A percentile compares a stretch with the other conserved stretches of the same genome.
Conservation (phyloP, 2,113 vertebrate species). For the Prietella phreatophila region DNA sequence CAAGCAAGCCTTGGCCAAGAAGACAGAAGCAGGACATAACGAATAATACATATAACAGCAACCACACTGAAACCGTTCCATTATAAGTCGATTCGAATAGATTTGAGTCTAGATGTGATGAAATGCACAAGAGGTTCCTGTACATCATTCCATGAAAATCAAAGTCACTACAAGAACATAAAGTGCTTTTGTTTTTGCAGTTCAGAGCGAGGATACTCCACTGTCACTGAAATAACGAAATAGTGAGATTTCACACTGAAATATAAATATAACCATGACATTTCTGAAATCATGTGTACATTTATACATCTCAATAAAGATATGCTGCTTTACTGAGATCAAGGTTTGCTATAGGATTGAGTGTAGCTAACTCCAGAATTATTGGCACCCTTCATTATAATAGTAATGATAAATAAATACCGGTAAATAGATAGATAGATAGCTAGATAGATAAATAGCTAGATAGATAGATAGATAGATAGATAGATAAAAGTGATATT, state of each 20-base stretch:
- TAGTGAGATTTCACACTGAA: not conserved
- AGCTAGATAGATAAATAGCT: too few species aligned
- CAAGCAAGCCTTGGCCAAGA: not conserved
- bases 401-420: too few species aligned
- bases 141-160: not conserved
- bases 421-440: too few species aligned
- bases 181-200: not conserved
- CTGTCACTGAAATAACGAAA: not conserved
- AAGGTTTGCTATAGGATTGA: not conserved
- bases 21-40: not conserved
- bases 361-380: not conserved
- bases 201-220: not conserved
- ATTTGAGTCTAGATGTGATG: not conserved
- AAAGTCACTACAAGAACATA: not conserved
- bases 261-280: not conserved
- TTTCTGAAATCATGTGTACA: not conserved
- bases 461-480: too few species aligned
- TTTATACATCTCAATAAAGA: not conserved
- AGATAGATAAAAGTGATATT: not conserved
- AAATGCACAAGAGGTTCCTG: not conserved
- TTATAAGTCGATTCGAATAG: not conserved
- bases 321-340: not conserved
- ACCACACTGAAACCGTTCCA: not conserved
- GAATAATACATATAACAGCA: not conserved
- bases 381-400: not conserved